A percentile compares a stretch with the other conserved stretches of the same genome.
These are phyloP conservation scores for Mystacornis crossleyi DNA, from an alignment of 2,113 vertebrate species.

Conservation along the genomic window DNA sequence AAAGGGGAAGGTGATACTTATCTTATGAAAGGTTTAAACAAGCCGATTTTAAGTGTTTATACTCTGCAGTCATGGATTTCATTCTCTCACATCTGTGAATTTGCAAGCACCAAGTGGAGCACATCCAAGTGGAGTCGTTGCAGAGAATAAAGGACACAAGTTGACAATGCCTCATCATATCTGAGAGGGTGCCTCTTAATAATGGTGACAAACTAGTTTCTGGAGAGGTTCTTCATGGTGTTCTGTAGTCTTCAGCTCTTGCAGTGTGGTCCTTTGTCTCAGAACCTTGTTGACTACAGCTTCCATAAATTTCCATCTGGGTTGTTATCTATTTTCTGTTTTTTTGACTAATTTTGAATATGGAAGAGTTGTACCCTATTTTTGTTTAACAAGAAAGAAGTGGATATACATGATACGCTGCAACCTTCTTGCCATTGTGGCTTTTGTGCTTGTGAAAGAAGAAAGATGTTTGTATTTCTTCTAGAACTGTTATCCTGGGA, in stretches of 20 bases:
- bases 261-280: background rate
- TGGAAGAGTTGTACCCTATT: background rate
- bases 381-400: background rate
- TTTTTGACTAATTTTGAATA: background rate
- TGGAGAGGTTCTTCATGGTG: background rate
- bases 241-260: background rate
- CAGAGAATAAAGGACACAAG: background rate
- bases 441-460: background rate
- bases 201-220: background rate
- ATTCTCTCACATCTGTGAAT: background rate
- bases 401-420: accelerated
- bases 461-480: background rate
- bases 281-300: background rate
- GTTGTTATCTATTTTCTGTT: accelerated
- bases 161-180: background rate
- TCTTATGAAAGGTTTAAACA: background rate
- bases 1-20: background rate
- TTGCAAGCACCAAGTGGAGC: background rate
- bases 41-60: background rate
- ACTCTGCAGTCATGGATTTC: background rate
- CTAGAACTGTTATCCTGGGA: background rate
- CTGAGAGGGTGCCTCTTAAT: background rate
- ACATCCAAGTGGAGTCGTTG: background rate
- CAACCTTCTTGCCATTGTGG: background rate
- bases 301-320: background rate